phyloP scores from a whole-genome alignment of 2,888 invertebrate species.

The Ypsolopha scabrella region DNA sequence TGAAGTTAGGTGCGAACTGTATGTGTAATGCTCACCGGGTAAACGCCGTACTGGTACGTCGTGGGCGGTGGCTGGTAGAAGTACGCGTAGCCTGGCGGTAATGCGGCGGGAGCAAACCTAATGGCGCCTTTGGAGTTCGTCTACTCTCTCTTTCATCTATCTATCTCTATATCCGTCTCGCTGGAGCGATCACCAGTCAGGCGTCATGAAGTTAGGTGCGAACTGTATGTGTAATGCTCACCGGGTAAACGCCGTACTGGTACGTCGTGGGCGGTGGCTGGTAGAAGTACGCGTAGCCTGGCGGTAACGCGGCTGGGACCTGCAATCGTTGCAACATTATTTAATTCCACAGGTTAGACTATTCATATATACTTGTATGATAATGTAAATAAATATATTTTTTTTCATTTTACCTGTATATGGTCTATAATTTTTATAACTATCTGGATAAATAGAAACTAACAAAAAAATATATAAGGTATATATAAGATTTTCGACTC shows the following conservation, averaged over 20 bases:
- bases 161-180: no score
- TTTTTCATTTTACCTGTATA: background rate
- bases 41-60: conserved; percentile 80
- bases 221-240: conserved; percentile 41
- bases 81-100: conserved; percentile 81
- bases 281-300: conserved; percentile 82
- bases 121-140: no score
- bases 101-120: no score
- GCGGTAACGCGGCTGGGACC: conserved; percentile 72
- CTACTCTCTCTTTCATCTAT: no score
- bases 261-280: conserved; percentile 79
- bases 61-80: conserved; percentile 81
- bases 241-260: conserved; percentile 81
- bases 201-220: no score
- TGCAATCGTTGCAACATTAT: conserved; percentile 11
- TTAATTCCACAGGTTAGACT: background rate
- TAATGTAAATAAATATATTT: background rate
- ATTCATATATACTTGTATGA: background rate
- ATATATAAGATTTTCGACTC: no score
- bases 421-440: background rate
- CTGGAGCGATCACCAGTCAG: no score
- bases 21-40: conserved; percentile 78
- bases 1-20: no score
- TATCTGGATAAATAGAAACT: no score
- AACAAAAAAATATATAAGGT: no score